Evolutionary conservation across 2,888 invertebrate genomes (phyloP), one percentile per base, ranked within the genome.

Genomic region (Dyspetes luteomarginatus): DNA sequence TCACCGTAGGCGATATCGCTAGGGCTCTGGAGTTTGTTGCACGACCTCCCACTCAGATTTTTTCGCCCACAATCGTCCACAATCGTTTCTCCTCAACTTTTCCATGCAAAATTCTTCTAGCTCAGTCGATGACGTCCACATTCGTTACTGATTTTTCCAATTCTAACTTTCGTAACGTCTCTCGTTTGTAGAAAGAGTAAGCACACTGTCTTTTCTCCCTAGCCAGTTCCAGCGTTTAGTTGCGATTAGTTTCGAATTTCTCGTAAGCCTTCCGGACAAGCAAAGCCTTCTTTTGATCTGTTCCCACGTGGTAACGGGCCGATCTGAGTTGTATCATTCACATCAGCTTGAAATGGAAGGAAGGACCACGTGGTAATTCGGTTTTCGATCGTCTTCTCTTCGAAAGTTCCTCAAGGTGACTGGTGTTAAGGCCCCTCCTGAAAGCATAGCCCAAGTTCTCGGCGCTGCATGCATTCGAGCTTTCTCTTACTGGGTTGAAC

Each of bases 1-100:
- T 82, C 86, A 85, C 78, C 84, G 85, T 71, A 72, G 62, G 65
- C 58, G 65, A 69, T 73, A 78, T 79, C 81, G 69, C 78, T 80
- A 85, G 88, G 88, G 84, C 86, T 82, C 84, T 83, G 83, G 78
- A 78, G 86, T 87, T 85, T 86, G 88, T 84, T 86, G 84, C 85
- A 86, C 86, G 85, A 85, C 83, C 89, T 89, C 87, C 52, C 19
- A 55, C 52, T 89, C 88, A 88, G 88, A 85, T 86, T 85, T 84
- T 84, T 82, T 88, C 88, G 89, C 89, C 87, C 85, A 86, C 88
- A 89, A 88, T 90, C 90, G 89, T 89, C 87, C 85, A 86, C 88
- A 89, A 88, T 90, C 90, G 89, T 88, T 88, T 88, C 86, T 88
- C 86, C 86, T 81, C 85, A 86, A 88, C 89, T 87, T 89, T 89